Conservation (phyloP, 2,113 vertebrate species). For the Cephalopterus ornatus region DNA sequence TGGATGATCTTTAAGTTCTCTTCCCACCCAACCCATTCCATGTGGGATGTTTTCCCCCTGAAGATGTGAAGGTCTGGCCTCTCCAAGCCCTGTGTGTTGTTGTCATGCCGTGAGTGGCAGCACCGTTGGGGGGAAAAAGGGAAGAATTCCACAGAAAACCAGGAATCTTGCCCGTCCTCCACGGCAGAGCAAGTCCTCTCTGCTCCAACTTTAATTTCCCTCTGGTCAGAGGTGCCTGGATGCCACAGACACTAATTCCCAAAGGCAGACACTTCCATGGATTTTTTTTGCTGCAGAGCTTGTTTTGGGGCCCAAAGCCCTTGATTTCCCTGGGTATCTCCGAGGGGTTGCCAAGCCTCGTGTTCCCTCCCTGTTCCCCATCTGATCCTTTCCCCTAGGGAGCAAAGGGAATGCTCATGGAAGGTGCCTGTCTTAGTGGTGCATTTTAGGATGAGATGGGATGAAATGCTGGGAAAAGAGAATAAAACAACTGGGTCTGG, state of each 20-base stretch:
- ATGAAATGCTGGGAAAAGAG: background rate
- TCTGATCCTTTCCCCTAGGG: background rate
- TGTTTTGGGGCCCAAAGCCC: background rate
- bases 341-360: accelerated
- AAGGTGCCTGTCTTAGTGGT: too few relatives aligned
- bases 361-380: background rate
- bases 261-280: background rate
- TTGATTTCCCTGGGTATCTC: background rate
- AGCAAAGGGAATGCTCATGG: accelerated
- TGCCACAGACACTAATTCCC: background rate
- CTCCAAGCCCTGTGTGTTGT: background rate
- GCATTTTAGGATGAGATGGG: background rate
- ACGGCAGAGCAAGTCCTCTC: background rate
- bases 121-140: background rate
- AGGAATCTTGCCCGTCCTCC: background rate
- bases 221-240: background rate
- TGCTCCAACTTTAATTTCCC: background rate
- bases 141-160: background rate
- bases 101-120: background rate
- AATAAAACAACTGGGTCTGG: background rate
- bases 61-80: background rate
- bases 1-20: too few relatives aligned
- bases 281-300: background rate
- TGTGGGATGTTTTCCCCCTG: accelerated
- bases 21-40: background rate